A percentile compares a stretch with the other conserved stretches of the same genome.
phyloP scores from a whole-genome alignment of 2,888 invertebrate species.

The Cacoxenus indagator region DNA sequence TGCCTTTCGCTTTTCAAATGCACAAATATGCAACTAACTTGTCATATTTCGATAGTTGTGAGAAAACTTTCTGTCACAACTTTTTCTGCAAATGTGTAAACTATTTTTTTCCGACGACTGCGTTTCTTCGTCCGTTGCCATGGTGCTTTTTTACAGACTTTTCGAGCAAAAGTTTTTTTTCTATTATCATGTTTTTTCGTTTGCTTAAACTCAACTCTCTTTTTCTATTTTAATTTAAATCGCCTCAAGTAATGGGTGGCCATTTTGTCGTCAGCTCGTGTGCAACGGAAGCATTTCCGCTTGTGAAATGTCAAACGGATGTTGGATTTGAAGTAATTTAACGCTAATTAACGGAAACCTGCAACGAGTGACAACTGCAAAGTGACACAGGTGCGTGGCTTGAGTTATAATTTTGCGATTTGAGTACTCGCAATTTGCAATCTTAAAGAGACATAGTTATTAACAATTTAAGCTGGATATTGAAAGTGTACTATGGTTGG shows the following conservation, averaged over 20 bases:
- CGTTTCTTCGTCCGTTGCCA: background rate
- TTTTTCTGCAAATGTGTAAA: slow-evolving; percentile 11
- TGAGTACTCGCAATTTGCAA: too few species aligned
- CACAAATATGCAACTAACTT: slow-evolving; percentile 8
- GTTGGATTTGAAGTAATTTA: slow-evolving; percentile 57
- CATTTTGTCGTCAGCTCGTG: background rate
- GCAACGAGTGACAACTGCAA: slow-evolving; percentile 33
- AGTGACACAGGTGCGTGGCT: slow-evolving; percentile 27
- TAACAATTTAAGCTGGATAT: too few species aligned
- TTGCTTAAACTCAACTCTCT: slow-evolving; percentile 5
- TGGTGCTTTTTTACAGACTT: background rate
- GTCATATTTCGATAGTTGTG: slow-evolving; percentile 14
- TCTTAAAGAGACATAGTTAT: too few species aligned
- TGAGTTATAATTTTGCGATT: background rate
- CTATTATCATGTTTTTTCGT: background rate
- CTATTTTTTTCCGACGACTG: background rate
- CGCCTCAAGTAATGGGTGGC: slow-evolving; percentile 33
- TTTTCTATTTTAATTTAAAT: slow-evolving; percentile 38
- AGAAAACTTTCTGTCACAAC: slow-evolving; percentile 20
- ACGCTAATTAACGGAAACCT: slow-evolving; percentile 63
- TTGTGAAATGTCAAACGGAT: slow-evolving; percentile 38
- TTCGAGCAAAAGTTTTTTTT: background rate
- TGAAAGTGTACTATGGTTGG: slow-evolving; percentile 41
- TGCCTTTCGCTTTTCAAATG: slow-evolving; percentile 29
- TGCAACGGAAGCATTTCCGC: slow-evolving; percentile 50